Conservation (phyloP, 2,113 vertebrate genomes). For the Pomatostomus ruficeps region DNA sequence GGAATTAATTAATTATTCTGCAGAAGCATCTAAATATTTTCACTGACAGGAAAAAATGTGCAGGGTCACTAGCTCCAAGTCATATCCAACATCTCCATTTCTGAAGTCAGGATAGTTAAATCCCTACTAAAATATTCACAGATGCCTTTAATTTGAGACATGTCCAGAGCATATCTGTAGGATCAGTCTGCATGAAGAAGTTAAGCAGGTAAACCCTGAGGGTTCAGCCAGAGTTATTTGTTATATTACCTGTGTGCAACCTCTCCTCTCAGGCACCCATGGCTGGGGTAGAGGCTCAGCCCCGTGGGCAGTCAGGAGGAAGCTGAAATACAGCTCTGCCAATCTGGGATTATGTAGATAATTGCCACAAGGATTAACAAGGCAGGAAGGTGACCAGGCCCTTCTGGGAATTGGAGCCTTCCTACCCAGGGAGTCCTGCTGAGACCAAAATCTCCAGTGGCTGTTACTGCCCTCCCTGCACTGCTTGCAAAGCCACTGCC, state of each 20-base stretch:
- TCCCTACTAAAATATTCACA: neutral
- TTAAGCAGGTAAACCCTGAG: neutral
- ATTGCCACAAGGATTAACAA: rapidly evolving
- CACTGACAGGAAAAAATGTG: rapidly evolving
- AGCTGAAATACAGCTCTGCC: neutral
- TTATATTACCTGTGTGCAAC: neutral
- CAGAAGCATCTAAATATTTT: neutral
- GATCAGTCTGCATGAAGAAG: neutral
- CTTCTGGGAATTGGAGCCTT: neutral
- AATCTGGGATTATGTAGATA: too few relatives aligned
- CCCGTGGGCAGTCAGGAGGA: rapidly evolving
- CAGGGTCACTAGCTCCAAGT: neutral
- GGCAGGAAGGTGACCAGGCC: neutral
- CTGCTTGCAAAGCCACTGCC: neutral
- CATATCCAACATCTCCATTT: neutral
- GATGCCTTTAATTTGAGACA: neutral
- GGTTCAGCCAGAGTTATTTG: neutral
- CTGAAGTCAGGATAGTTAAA: neutral
- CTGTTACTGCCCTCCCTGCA: rapidly evolving
- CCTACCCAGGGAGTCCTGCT: neutral
- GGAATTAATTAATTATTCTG: neutral
- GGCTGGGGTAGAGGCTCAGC: neutral
- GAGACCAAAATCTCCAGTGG: neutral
- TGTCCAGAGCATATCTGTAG: neutral
- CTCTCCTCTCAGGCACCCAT: neutral